phyloP scores from a whole-genome alignment of 2,888 invertebrate genomes.

The Watsonalla cultraria region DNA sequence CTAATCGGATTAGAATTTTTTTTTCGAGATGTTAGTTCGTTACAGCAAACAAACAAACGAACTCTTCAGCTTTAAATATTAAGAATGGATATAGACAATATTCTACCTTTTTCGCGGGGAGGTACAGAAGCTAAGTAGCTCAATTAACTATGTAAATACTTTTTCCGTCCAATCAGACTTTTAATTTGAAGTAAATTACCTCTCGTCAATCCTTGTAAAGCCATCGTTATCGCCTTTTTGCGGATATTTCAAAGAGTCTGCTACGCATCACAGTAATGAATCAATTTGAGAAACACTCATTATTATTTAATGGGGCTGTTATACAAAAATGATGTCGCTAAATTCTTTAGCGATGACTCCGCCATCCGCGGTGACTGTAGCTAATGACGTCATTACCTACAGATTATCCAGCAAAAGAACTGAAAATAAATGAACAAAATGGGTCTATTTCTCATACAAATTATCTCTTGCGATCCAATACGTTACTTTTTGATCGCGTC shows the following conservation, averaged over 20 bases:
- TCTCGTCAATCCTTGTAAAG: no score
- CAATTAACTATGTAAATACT: no score
- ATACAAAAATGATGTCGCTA: neutral
- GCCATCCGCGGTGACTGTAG: neutral
- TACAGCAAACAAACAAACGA: no score
- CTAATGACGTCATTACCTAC: neutral
- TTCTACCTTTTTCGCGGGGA: no score
- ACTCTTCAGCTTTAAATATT: no score
- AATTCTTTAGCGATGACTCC: neutral
- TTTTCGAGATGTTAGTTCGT: no score
- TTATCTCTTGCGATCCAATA: neutral
- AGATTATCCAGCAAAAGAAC: neutral
- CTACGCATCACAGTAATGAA: neutral
- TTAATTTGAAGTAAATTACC: no score
- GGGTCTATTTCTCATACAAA: neutral
- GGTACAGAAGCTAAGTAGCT: no score
- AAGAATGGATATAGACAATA: no score
- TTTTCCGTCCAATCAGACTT: no score
- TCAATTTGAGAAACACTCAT: neutral
- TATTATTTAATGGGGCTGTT: neutral
- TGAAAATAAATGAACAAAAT: neutral
- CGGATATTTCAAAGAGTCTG: neutral
- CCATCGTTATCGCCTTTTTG: neutral
- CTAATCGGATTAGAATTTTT: no score
- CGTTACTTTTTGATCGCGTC: conserved; percentile 8